Conservation (phyloP, 2,888 invertebrate species). For the Argyra leucocephala region DNA sequence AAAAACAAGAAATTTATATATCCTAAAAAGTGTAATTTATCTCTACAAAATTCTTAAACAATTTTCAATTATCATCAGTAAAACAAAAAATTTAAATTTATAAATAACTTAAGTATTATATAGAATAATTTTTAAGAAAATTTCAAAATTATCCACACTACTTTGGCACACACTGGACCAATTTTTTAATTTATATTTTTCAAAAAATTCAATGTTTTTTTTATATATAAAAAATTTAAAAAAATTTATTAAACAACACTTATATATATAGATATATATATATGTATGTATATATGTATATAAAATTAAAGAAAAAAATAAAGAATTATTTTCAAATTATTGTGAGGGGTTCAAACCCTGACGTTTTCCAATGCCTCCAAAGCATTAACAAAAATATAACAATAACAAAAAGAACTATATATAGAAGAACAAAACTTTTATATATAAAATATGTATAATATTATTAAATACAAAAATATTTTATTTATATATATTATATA, state of each 20-base stretch:
- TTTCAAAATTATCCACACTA: background rate
- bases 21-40: too few relatives aligned
- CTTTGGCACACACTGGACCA: slow-evolving; percentile 15
- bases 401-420: too few relatives aligned
- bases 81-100: too few relatives aligned
- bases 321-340: slow-evolving; percentile 1
- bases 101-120: too few relatives aligned
- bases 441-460: background rate
- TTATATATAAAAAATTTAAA: slow-evolving; percentile 1
- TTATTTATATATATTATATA: too few relatives aligned
- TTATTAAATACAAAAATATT: too few relatives aligned
- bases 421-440: slow-evolving; percentile 25
- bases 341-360: slow-evolving; percentile 21
- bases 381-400: slow-evolving; percentile 17
- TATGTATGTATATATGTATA: background rate
- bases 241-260: background rate
- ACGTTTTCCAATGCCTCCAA: slow-evolving; percentile 20
- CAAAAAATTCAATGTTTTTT: background rate
- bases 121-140: slow-evolving; percentile 3
- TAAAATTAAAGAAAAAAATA: slow-evolving; percentile 7
- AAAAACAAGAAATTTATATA: too few relatives aligned
- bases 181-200: background rate
- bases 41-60: too few relatives aligned
- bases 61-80: too few relatives aligned
- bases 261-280: background rate